Base-by-base conservation (phyloP, 2,797 vertebrate species). In the Clangula hyemalis region DNA sequence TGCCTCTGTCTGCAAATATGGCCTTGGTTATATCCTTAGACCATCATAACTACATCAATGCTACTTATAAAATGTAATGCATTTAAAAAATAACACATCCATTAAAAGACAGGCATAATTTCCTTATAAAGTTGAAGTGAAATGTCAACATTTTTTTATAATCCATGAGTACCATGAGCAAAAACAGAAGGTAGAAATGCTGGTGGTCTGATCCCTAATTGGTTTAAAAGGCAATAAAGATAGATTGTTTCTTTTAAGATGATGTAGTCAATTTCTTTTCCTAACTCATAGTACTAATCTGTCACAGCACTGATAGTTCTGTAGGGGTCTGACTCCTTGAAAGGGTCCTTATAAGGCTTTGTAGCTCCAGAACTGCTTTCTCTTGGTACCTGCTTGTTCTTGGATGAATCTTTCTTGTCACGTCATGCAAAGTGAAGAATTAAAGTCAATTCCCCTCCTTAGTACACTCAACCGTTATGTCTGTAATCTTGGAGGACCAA, bases 81-180 rank as follows among this genome's bases (percentile, higher is more conserved):
- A 53, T 43, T 39, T 81, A 14, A 83, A 93, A 94, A 87, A 39
- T 24, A 72, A n/a, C n/a, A 41, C 2, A 0, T 81, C 56, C 17
- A 16, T 51, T 72, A 68, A 25, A 58, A 24, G 39, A 57, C n/a
- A 66, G 41, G 11, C 43, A 66, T 68, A 24, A 38, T 76, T 75
- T 79, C 78, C 36, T 60, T 89, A 93, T 57, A 56, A 68, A 84
- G 62, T 43, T 30, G 62, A 89, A 76, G 34, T 25, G 66, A 66
- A 91, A 76, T 60, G 60, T 93, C 85, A 94, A 73, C 53, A 36
- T 86, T 94, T 93, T 93, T 93, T 89, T 65, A 57, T 69, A 92
- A 86, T 81, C 62, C 49, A 2, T 76, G 82, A 92, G 32, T 61
- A 60, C 61, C 39, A 20, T 57, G 93, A 95, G 83, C 66, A 90